Conservation (phyloP, 35 echinoderm and acorn worm genomes). For the Patiria miniata region DNA sequence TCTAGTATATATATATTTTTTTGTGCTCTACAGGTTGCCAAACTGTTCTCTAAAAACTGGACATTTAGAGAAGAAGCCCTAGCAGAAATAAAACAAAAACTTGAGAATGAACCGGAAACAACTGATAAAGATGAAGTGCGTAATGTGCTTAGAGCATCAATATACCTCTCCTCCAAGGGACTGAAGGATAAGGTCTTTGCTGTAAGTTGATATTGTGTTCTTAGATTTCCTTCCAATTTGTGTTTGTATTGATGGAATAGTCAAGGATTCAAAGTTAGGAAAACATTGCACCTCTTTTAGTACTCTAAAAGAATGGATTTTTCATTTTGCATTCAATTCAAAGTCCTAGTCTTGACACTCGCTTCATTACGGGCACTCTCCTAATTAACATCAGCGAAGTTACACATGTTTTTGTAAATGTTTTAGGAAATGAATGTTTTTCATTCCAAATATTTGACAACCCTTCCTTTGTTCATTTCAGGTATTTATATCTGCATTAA, state of each 20-base stretch:
- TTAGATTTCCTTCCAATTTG: too few species aligned
- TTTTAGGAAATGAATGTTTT: too few species aligned
- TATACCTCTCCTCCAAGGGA: slow-evolving; percentile 66
- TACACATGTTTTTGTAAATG: too few species aligned
- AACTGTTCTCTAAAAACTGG: slow-evolving; percentile 89
- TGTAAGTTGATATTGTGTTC: slow-evolving; percentile 54
- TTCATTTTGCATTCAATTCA: too few species aligned
- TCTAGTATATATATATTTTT: too few species aligned
- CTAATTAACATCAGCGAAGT: too few species aligned
- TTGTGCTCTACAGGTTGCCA: slow-evolving; percentile 76
- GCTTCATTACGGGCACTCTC: too few species aligned
- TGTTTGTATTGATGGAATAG: too few species aligned
- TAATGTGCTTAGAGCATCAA: slow-evolving; percentile 63
- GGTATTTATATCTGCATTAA: slow-evolving; percentile 70
- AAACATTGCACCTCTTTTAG: too few species aligned
- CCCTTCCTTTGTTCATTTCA: slow-evolving; percentile 8
- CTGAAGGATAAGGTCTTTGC: slow-evolving; percentile 92
- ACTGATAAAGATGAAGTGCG: slow-evolving; percentile 78
- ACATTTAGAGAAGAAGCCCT: slow-evolving; percentile 77
- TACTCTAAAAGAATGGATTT: too few species aligned
- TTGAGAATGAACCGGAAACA: slow-evolving; percentile 52
- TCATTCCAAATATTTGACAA: background rate
- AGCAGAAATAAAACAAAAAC: slow-evolving; percentile 38
- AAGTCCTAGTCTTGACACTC: too few species aligned
- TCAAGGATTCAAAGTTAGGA: too few species aligned